Evolutionary conservation across 2,797 vertebrate genomes (phyloP).

Genomic region (Poeciliopsis gracilis): DNA sequence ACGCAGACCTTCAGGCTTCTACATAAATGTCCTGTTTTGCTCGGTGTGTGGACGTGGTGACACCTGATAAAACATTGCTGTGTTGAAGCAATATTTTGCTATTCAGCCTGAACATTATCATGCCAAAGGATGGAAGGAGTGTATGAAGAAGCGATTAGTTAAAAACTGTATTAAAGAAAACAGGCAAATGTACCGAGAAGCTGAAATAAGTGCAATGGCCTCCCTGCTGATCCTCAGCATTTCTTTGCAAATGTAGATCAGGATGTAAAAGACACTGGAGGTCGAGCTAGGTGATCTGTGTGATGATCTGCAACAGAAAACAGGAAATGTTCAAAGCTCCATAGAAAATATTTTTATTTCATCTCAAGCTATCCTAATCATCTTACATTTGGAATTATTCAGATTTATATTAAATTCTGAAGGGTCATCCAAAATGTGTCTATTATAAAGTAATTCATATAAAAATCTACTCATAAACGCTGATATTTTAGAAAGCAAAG

Average conservation of each 20-base stretch:
- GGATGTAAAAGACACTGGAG: background rate
- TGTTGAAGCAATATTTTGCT: background rate
- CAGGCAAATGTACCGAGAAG: background rate
- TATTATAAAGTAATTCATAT: background rate
- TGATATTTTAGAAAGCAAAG: background rate
- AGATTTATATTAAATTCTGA: background rate
- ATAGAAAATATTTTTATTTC: background rate
- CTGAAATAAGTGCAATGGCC: too few species aligned
- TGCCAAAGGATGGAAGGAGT: background rate
- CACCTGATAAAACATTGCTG: background rate
- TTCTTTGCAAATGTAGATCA: background rate
- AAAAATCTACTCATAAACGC: background rate
- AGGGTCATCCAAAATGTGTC: background rate
- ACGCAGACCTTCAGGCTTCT: background rate
- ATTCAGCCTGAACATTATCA: background rate
- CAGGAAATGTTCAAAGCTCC: background rate
- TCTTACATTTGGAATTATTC: background rate
- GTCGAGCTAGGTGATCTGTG: background rate
- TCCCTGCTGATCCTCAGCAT: background rate
- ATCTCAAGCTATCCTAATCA: background rate
- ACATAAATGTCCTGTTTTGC: background rate
- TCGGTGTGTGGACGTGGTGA: background rate
- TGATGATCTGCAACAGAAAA: background rate
- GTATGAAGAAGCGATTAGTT: background rate
- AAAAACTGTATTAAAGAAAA: background rate